Conservation (phyloP, 2,888 invertebrate species). For the Trachelus troglodyta region DNA sequence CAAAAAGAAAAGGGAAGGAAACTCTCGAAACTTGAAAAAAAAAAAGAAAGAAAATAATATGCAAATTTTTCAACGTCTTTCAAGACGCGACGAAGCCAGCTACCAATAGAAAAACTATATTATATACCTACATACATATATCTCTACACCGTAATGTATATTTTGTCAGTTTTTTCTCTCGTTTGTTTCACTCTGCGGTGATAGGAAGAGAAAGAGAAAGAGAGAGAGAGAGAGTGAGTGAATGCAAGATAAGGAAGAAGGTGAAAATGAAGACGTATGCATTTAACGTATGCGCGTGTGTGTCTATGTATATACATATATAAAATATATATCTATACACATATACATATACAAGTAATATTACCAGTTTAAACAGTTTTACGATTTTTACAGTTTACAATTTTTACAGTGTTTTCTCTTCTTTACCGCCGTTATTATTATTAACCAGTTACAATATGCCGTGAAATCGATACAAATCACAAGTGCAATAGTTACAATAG, state of each 20-base stretch:
- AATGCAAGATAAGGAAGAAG: neutral
- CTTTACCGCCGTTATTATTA: slow-evolving; percentile 42
- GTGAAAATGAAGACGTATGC: slow-evolving; percentile 4
- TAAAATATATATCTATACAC: slow-evolving; percentile 5
- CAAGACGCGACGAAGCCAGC: neutral
- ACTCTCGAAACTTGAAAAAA: neutral
- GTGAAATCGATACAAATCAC: slow-evolving; percentile 55
- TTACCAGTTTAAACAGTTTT: slow-evolving; percentile 24
- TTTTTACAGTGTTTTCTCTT: slow-evolving; percentile 37
- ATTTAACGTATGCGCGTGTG: slow-evolving; percentile 28
- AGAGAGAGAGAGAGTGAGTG: neutral
- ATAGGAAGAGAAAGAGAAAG: neutral
- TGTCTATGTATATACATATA: neutral
- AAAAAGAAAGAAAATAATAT: neutral
- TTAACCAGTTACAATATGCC: slow-evolving; percentile 40
- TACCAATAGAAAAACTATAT: neutral
- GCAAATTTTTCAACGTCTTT: neutral
- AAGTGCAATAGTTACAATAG: slow-evolving; percentile 67
- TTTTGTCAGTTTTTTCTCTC: slow-evolving; percentile 21
- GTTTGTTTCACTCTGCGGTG: slow-evolving; percentile 3
- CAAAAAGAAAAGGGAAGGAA: neutral
- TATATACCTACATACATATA: slow-evolving; percentile 4
- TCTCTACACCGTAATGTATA: slow-evolving; percentile 9
- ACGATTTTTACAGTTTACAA: slow-evolving; percentile 45
- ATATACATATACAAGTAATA: neutral